Evolutionary conservation across 2,888 invertebrate species (phyloP), one percentile per base, ranked within the genome.

Genomic region (Cheilosia impressa): DNA sequence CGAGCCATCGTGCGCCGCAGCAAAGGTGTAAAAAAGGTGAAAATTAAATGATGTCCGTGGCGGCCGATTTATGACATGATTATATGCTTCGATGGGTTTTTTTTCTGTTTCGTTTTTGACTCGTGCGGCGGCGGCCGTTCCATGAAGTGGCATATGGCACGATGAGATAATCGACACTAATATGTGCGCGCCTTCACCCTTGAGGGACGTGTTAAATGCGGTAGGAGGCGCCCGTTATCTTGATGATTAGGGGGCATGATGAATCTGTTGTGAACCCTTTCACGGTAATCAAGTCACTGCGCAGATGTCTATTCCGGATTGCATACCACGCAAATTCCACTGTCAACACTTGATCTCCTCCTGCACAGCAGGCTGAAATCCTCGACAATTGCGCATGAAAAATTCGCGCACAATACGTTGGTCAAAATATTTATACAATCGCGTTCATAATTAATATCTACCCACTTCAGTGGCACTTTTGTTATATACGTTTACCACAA

Each of bases 51-150:
- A 85, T 81, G 81, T 68, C 85, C 81, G 76, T 81, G 85, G 76
- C 80, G 57, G 85, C 62, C 81, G 72, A 85, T 85, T 85, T 85
- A 85, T 85, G 85, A 81, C 81, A 85, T 85, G 85, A 85, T 85
- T 85, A 85, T 81, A 81, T 53, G 85, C 62, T 81, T 76, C 76
- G 81, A 68, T 68, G 76, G 71, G 38, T 75, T 75, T 52, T 69
- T 73, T 62, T 17, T 15, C 1, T 27, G 15, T 62, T 27, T 52
- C 24, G n/a, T 22, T 63, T 68, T 9, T 79, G 53, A 22, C 69
- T 69, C 80, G 41, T 71, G 73, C 58, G 68, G 27, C 34, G 27
- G 1, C 27, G 27, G 27, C 38, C 38, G 60, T 27, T 15, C 68
- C n/a, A 17, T 19, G 45, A 41, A 38, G 81, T 77, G 76, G 72